Evolutionary conservation across 2,113 vertebrate species (phyloP), one percentile per base, ranked within the genome.

Genomic region (Boleophthalmus pectinirostris): DNA sequence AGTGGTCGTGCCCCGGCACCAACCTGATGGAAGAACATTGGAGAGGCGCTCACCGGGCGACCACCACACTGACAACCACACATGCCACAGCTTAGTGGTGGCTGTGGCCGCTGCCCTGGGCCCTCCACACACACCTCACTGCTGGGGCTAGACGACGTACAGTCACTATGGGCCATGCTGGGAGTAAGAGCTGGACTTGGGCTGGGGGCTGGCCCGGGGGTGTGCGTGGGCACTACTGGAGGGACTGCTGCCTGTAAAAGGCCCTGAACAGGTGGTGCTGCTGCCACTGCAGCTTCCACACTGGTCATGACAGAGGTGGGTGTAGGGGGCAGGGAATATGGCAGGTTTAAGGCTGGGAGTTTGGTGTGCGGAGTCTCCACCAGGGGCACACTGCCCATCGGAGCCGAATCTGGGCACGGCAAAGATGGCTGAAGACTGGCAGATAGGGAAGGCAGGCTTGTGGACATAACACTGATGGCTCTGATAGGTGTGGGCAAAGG

Each of bases 81-180:
- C 10, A 95, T 94, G 6, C 96, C 95, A 0, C 97, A 98, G 72
- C 93, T 94, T 79, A 95, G 2, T 23, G 91, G 93, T 76, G 75
- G 11, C 83, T 92, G 95, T 16, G 88, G 16, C 38, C 92, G 95
- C 88, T 93, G 95, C 74, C 80, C 89, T 29, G 76, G 72, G 0
- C 83, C 87, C 57, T 91, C 83, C 73, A 90, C 95, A 82, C 94
- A 74, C 71, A 85, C 84, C 89, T 94, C 69, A 3, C 69, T 85
- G 72, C 88, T 91, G 18, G 93, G 96, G 76, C 96, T 96, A 85
- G 96, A 97, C 6, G 95, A 92, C 0, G 94, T 94, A 72, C 93
- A 94, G 89, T 98, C 95, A 0, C 95, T 95, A 86, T 96, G 96
- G 0, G 96, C 95, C 0, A 94, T 96, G 89, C 96, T 97, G 89